Evolutionary conservation across 1,140 invertebrate genomes (phyloP).

Genomic region (Formica exsecta): DNA sequence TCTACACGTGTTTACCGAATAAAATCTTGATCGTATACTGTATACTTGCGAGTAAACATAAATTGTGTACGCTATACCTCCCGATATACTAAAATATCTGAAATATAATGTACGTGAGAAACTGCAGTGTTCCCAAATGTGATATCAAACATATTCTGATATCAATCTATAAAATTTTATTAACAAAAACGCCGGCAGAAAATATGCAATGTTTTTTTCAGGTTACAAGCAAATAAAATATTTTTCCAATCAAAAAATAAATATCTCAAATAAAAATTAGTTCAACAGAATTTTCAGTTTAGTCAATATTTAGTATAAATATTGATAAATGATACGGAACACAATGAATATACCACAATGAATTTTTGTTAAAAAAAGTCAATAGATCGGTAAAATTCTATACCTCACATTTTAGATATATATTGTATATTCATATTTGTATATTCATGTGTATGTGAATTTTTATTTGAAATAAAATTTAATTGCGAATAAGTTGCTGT

Average conservation of each 20-base stretch:
- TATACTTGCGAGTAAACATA: slow-evolving; percentile 30
- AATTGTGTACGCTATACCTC: background rate
- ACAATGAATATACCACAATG: background rate
- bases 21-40: slow-evolving; percentile 21
- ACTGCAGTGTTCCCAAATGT: background rate
- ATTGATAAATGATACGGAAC: too few species aligned
- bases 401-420: background rate
- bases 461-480: background rate
- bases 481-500: background rate
- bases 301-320: too few species aligned
- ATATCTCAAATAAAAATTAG: background rate
- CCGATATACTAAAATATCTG: background rate
- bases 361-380: background rate
- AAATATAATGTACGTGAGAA: slow-evolving; percentile 10
- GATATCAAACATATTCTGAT: background rate
- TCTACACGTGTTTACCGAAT: slow-evolving; percentile 30
- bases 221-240: background rate
- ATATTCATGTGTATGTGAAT: background rate
- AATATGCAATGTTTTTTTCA: background rate
- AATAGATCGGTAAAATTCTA: background rate
- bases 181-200: background rate
- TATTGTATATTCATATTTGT: background rate
- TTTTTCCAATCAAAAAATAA: background rate
- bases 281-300: too few species aligned
- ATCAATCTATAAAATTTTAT: slow-evolving; percentile 5